phyloP scores from a whole-genome alignment of 2,888 invertebrate species.

The Hirtodrosophila histrioides region DNA sequence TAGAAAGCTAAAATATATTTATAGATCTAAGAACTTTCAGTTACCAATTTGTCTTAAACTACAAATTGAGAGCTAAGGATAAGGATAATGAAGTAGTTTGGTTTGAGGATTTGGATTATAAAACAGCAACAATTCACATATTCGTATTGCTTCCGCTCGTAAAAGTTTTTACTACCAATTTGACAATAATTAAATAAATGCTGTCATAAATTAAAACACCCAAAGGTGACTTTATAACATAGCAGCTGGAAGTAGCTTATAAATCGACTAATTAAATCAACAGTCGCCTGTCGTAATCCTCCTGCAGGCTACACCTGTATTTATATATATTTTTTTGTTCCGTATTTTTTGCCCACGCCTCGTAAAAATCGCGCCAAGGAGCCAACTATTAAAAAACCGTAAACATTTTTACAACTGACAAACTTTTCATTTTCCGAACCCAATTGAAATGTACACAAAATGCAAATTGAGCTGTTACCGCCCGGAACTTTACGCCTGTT shows the following conservation, averaged over 20 bases:
- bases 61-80: background rate
- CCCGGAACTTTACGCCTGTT: conserved; percentile 63
- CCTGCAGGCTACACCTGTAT: conserved; percentile 13
- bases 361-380: conserved; percentile 67
- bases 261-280: conserved; percentile 71
- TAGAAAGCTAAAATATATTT: no score
- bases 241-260: conserved; percentile 33
- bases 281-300: conserved; percentile 35
- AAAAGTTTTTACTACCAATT: conserved; percentile 49
- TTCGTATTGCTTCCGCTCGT: conserved; percentile 47
- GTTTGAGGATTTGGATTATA: conserved; percentile 17
- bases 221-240: conserved; percentile 23
- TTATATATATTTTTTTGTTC: background rate
- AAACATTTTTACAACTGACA: conserved; percentile 61
- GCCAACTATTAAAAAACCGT: conserved; percentile 65
- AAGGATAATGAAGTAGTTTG: background rate
- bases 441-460: conserved; percentile 62
- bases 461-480: conserved; percentile 76
- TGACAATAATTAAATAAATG: conserved; percentile 47
- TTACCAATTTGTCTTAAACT: background rate
- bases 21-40: background rate
- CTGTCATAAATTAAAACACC: conserved; percentile 54
- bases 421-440: conserved; percentile 36
- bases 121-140: conserved; percentile 48
- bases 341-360: conserved; percentile 9